Conservation (phyloP, 1,140 invertebrate species). For the Dendrolimus kikuchii region DNA sequence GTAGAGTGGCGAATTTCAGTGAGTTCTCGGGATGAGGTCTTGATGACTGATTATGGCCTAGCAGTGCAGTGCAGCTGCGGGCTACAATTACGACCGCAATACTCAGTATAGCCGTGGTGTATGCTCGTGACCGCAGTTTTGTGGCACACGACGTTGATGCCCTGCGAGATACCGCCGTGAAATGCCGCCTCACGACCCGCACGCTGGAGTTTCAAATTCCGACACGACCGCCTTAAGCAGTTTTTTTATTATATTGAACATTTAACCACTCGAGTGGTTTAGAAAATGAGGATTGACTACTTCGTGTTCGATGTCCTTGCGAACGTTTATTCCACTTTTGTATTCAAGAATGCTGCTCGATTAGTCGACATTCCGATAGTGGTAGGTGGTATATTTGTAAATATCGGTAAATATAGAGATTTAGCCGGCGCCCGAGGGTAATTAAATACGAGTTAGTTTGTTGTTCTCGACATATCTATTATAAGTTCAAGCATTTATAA, state of each 20-base stretch:
- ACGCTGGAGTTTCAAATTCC: slow-evolving; percentile 40
- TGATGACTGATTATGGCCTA: slow-evolving; percentile 19
- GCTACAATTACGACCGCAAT: slow-evolving; percentile 54
- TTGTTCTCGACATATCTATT: slow-evolving; percentile 6
- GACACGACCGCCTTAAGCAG: slow-evolving; percentile 38
- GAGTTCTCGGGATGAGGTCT: not conserved
- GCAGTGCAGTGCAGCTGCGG: slow-evolving; percentile 39
- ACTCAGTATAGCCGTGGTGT: slow-evolving; percentile 36
- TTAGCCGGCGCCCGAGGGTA: slow-evolving; percentile 35
- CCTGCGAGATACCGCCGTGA: slow-evolving; percentile 56
- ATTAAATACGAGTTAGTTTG: slow-evolving; percentile 17
- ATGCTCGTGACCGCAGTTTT: slow-evolving; percentile 62
- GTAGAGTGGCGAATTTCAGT: slow-evolving; percentile 1
- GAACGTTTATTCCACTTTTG: slow-evolving; percentile 46
- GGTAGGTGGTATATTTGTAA: slow-evolving; percentile 55
- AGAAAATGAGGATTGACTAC: slow-evolving; percentile 16
- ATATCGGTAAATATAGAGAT: slow-evolving; percentile 34
- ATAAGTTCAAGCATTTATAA: slow-evolving; percentile 3
- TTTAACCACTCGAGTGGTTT: slow-evolving; percentile 3
- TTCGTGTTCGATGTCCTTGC: slow-evolving; percentile 41
- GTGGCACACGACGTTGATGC: slow-evolving; percentile 48
- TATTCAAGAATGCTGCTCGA: slow-evolving; percentile 63
- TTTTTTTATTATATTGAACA: slow-evolving; percentile 1
- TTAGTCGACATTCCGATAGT: slow-evolving; percentile 58
- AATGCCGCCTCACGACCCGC: slow-evolving; percentile 63